Evolutionary conservation across 2,113 vertebrate species (phyloP).

Genomic region (Alethe diademata): DNA sequence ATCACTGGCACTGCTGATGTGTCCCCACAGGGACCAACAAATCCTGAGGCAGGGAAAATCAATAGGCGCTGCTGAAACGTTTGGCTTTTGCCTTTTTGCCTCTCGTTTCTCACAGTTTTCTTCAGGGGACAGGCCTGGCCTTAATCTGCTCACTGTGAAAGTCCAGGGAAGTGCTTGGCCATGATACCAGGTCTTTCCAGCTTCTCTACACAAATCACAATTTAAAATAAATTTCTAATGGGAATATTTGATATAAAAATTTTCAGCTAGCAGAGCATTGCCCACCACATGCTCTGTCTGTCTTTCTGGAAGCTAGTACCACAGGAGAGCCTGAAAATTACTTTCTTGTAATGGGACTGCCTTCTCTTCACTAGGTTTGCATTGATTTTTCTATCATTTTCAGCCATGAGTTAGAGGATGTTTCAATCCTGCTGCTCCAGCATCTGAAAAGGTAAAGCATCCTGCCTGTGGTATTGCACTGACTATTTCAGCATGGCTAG

Average conservation of each 20-base stretch:
- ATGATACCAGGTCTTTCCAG: background rate
- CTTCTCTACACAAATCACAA: background rate
- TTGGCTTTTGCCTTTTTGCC: background rate
- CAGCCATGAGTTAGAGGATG: background rate
- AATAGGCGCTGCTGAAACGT: background rate
- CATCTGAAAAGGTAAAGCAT: background rate
- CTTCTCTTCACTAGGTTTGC: background rate
- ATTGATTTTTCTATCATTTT: conserved; percentile 47
- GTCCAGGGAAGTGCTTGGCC: background rate
- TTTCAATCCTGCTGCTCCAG: background rate
- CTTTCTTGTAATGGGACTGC: background rate
- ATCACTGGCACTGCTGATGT: background rate
- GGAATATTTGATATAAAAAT: background rate
- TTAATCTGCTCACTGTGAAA: background rate
- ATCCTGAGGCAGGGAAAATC: background rate
- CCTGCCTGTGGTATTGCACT: background rate
- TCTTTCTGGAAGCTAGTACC: background rate
- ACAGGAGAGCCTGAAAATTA: background rate
- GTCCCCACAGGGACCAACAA: background rate
- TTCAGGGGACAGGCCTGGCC: background rate
- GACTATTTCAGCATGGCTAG: background rate
- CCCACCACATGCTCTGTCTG: background rate
- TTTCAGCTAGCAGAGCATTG: background rate
- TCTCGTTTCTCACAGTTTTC: background rate
- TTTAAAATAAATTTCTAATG: background rate